These are phyloP conservation scores for Gadus chalcogrammus DNA, from an alignment of 2,113 vertebrate species.

Conservation along the genomic window DNA sequence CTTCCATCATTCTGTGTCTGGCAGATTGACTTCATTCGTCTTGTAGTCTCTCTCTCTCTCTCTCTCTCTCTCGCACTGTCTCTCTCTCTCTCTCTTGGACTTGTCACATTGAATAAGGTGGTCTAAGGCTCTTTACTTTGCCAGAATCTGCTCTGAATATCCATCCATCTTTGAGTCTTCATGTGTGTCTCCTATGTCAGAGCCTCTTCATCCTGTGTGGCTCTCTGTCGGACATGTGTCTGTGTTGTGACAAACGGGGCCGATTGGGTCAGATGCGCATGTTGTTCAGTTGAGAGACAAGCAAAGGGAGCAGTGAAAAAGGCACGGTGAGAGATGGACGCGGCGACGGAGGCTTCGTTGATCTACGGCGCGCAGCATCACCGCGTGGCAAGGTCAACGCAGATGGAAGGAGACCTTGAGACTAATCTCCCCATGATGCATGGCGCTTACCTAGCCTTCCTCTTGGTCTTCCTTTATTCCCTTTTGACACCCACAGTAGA, in stretches of 20 bases:
- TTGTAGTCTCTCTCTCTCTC: slow-evolving; percentile 10
- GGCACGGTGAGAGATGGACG: neutral
- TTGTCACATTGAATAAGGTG: neutral
- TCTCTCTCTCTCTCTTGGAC: slow-evolving; percentile 5
- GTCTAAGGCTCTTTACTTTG: too few species aligned
- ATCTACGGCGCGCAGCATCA: slow-evolving; percentile 33
- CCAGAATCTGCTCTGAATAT: too few species aligned
- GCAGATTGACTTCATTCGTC: slow-evolving; percentile 7
- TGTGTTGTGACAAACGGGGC: neutral
- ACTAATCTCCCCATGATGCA: slow-evolving; percentile 50
- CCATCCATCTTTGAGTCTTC: too few species aligned
- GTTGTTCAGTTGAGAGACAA: neutral
- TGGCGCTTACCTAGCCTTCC: slow-evolving; percentile 8
- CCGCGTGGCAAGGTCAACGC: slow-evolving; percentile 54
- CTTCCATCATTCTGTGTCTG: slow-evolving; percentile 17
- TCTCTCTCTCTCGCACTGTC: slow-evolving; percentile 11
- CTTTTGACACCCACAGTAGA: slow-evolving; percentile 10
- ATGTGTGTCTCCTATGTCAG: too few species aligned
- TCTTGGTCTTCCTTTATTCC: slow-evolving; percentile 3
- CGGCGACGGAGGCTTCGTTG: slow-evolving; percentile 26
- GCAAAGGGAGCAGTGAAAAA: neutral
- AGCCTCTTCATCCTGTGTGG: neutral
- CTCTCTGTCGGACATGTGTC: neutral
- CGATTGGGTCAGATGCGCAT: neutral
- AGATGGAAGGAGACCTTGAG: slow-evolving; percentile 45